Percentiles rank a stretch among this genome's conserved stretches.
phyloP scores from a whole-genome alignment of 2,888 invertebrate species.

The Ceriagrion tenellum region DNA sequence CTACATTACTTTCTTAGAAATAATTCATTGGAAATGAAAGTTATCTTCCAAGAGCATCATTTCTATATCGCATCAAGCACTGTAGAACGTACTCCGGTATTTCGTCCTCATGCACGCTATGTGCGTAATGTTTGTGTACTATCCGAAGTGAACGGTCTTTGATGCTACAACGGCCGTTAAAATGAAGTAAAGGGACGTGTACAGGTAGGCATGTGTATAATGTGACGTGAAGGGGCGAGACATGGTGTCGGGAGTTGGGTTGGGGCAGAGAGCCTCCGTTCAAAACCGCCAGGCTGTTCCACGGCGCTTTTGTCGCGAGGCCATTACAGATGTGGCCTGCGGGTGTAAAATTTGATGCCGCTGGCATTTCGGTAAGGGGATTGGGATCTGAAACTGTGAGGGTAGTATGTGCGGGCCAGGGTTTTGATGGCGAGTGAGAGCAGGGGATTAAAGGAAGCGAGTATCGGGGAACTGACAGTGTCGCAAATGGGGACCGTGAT shows the following conservation, averaged over 20 bases:
- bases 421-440: not conserved
- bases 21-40: too few species aligned
- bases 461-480: not conserved
- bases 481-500: not conserved
- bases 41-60: too few species aligned
- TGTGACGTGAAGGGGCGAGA: not conserved
- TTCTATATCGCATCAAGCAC: too few species aligned
- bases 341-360: constrained; percentile 30
- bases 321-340: not conserved
- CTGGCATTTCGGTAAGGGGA: not conserved
- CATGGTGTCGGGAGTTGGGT: too few species aligned
- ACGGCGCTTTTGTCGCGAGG: not conserved
- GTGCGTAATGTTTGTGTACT: too few species aligned
- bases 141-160: too few species aligned
- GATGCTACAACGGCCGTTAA: not conserved
- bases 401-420: not conserved
- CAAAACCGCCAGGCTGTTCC: not conserved
- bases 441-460: not conserved
- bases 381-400: not conserved
- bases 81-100: too few species aligned
- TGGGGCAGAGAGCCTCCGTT: not conserved
- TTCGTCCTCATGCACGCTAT: too few species aligned
- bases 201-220: not conserved
- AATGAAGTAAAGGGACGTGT: not conserved
- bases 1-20: too few species aligned